Evolutionary conservation across 2,797 vertebrate species (phyloP), one percentile per base, ranked within the genome.

Genomic region (Falco novaeseelandiae): DNA sequence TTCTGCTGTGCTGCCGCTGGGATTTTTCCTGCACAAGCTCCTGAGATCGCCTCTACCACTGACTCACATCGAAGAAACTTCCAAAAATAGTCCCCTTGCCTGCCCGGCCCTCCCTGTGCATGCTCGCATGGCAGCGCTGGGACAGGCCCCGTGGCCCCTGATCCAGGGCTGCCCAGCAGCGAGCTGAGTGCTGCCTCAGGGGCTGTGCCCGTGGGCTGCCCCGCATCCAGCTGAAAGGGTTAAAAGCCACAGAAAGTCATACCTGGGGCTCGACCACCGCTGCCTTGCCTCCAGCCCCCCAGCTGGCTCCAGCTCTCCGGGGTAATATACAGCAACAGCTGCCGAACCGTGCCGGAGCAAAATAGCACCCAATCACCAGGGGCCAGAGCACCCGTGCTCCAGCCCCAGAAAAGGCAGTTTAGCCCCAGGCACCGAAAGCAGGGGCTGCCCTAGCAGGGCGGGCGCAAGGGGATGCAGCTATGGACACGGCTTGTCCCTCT

Each of bases 261-360:
- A 96, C 94, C 96, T 96, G 70, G 81, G 81, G 34, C 91, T 89
- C 25, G 16, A 62, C 58, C 19, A 4, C 52, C 3, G 73, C 84
- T 36, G 57, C 59, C 66, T 58, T 8, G 83, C 54, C 96, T 92
- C 72, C 92, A 79, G 91, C 82, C 77, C 87, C 84, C 52, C 12
- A 55, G 40, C 79, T 17, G 69, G 89, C 85, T 78, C 69, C 3
- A 23, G 57, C 83, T 80, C 58, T 34, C 23, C 14, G 8, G 74
- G 61, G 73, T 97, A 97, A 97, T 87, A 65, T 80, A 71, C 97
- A 95, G 97, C 97, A 74, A 96, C 97, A 97, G 97, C 97, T 97
- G 97, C 93, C 65, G 46, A 51, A 23, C n/a, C 4, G 58, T 61
- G 94, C 82, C 1, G 81, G 90, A 97, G 96, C 82, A 96, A 98